These are phyloP conservation scores for Octomys mimax DNA, from an alignment of 2,797 vertebrate genomes.

Conservation along the genomic window DNA sequence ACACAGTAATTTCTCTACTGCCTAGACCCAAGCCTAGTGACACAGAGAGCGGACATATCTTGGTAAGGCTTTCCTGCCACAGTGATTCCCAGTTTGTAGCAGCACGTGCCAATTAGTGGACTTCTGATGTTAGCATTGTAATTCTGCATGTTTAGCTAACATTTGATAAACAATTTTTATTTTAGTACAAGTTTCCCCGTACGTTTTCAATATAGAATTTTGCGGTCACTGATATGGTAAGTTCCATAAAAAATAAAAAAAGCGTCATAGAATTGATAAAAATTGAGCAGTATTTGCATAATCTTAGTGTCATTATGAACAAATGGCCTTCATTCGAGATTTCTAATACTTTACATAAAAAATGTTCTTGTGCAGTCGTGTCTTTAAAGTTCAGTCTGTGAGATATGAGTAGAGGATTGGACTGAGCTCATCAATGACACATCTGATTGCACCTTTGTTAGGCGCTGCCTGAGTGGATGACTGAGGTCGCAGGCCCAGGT, in stretches of 20 bases:
- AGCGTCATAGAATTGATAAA: background rate
- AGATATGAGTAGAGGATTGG: too few species aligned
- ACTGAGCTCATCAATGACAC: background rate
- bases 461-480: rapidly evolving
- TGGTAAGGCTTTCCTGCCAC: background rate
- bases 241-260: background rate
- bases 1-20: background rate
- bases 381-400: background rate
- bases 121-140: rapidly evolving
- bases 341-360: background rate
- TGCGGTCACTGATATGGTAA: background rate
- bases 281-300: background rate
- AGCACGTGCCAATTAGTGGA: background rate
- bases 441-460: background rate
- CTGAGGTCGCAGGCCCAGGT: too few species aligned
- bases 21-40: background rate
- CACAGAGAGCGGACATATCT: rapidly evolving
- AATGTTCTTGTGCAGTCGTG: background rate
- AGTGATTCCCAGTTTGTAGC: background rate
- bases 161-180: background rate
- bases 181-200: background rate
- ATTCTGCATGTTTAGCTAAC: background rate
- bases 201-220: background rate
- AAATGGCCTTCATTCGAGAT: background rate
- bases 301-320: background rate